Conservation (phyloP, 2,113 vertebrate genomes). For the Poeciliopsis prolifica region DNA sequence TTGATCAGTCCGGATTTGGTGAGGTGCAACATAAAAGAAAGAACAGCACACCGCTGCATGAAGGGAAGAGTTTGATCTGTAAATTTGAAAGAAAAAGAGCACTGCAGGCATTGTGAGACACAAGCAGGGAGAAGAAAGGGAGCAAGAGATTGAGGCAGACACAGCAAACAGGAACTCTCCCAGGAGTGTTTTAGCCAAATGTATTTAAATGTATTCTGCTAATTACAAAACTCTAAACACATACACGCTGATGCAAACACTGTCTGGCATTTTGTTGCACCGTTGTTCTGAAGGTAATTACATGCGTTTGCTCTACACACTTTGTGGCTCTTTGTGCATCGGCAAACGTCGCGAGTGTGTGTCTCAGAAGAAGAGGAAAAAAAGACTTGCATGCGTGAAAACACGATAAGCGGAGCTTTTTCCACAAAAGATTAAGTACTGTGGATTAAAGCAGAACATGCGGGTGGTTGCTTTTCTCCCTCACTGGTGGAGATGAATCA, state of each 20-base stretch:
- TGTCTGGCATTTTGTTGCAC: conserved; percentile 74
- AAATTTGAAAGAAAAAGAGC: conserved; percentile 54
- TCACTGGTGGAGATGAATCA: conserved; percentile 62
- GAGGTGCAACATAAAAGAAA: conserved; percentile 47
- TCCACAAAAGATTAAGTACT: conserved; percentile 67
- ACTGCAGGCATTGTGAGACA: conserved; percentile 50
- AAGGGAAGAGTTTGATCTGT: conserved; percentile 59
- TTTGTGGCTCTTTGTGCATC: conserved; percentile 28
- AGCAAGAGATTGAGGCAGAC: conserved; percentile 65
- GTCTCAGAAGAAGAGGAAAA: conserved; percentile 59
- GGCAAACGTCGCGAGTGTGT: conserved; percentile 34
- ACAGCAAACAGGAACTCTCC: conserved; percentile 71
- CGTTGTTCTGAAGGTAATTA: conserved; percentile 69
- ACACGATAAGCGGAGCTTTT: conserved; percentile 69
- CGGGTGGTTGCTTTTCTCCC: conserved; percentile 55
- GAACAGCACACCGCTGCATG: conserved; percentile 45
- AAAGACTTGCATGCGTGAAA: conserved; percentile 67
- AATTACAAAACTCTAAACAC: conserved; percentile 82
- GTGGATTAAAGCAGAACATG: conserved; percentile 72
- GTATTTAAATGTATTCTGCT: conserved; percentile 84
- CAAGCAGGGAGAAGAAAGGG: conserved; percentile 64
- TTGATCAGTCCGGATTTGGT: conserved; percentile 36
- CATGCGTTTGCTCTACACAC: conserved; percentile 54
- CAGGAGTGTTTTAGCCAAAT: conserved; percentile 76
- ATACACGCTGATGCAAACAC: conserved; percentile 73